These are phyloP conservation scores for Morinoia aosen DNA, from an alignment of 2,888 invertebrate species.

Conservation along the genomic window DNA sequence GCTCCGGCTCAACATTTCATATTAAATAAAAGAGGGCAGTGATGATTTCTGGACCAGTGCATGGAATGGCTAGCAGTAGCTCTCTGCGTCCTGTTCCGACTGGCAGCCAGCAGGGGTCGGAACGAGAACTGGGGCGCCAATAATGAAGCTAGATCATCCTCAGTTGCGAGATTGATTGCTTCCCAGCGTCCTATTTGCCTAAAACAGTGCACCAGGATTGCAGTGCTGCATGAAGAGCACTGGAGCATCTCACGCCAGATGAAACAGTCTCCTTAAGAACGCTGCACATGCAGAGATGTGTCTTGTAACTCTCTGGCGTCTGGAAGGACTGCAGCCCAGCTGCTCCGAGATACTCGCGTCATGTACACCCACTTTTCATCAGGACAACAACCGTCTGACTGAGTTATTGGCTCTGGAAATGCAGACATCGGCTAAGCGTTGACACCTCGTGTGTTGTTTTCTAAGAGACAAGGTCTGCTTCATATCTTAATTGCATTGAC, in stretches of 20 bases:
- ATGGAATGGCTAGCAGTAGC: background rate
- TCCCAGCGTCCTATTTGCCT: background rate
- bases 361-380: background rate
- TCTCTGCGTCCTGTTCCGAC: background rate
- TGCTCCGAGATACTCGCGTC: background rate
- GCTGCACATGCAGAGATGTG: background rate
- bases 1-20: background rate
- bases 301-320: background rate
- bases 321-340: background rate
- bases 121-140: background rate
- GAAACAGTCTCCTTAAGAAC: background rate
- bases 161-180: background rate
- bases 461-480: no score
- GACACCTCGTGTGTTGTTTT: background rate
- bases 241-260: background rate
- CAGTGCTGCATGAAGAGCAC: background rate
- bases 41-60: background rate
- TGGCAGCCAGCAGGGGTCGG: background rate
- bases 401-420: background rate
- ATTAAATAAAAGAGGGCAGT: background rate
- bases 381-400: background rate
- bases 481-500: no score
- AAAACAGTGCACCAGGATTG: background rate
- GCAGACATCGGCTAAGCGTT: background rate
- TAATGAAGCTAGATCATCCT: background rate